Percentiles rank a stretch among this genome's conserved stretches.
Evolutionary conservation across 2,113 vertebrate genomes (phyloP).

Genomic region (Parus major): DNA sequence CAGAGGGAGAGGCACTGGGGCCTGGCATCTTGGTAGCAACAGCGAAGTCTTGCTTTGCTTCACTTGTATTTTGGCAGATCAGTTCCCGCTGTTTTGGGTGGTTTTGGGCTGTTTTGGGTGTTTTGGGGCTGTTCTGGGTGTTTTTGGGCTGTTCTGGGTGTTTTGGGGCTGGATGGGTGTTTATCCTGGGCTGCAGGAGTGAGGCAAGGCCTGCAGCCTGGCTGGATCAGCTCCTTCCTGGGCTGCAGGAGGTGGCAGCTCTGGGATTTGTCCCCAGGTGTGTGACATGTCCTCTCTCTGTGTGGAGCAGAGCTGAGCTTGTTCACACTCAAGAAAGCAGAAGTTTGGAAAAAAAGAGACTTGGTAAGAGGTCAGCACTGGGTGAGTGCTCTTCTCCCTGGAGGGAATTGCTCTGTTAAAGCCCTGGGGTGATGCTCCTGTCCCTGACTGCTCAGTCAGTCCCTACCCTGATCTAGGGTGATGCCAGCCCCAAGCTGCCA

Average conservation of each 20-base stretch:
- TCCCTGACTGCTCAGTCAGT: not conserved
- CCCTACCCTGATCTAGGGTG: rapidly evolving
- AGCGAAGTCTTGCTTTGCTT: not conserved
- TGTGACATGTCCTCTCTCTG: not conserved
- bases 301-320: rapidly evolving
- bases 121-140: not conserved
- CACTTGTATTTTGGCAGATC: rapidly evolving
- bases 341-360: not conserved
- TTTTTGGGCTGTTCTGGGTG: too few relatives aligned
- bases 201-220: not conserved
- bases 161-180: not conserved
- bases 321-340: not conserved
- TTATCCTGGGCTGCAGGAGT: not conserved
- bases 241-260: not conserved
- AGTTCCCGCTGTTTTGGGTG: not conserved
- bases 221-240: not conserved
- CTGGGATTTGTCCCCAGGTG: not conserved
- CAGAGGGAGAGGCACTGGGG: not conserved
- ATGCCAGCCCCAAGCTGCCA: not conserved
- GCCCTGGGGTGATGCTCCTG: not conserved
- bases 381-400: not conserved
- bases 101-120: not conserved
- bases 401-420: not conserved
- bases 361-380: not conserved
- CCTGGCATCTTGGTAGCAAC: rapidly evolving